phyloP scores from a whole-genome alignment of 2,113 vertebrate species.

The Craseonycteris thonglongyai region DNA sequence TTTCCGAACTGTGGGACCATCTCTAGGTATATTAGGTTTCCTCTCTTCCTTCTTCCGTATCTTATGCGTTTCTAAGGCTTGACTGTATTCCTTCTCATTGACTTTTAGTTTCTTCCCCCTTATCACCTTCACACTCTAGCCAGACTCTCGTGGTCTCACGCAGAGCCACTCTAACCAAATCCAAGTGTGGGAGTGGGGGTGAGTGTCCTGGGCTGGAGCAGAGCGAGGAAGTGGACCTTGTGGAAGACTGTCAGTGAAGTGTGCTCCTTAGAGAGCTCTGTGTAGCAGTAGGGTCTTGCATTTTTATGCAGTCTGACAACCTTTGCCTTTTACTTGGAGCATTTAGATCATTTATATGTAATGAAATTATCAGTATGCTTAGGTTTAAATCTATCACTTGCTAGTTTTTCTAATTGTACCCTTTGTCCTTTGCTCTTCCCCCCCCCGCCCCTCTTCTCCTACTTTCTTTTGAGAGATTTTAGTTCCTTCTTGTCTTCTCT shows the following conservation, averaged over 20 bases:
- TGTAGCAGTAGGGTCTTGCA: too few relatives aligned
- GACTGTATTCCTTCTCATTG: not conserved
- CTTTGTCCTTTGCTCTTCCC: not conserved
- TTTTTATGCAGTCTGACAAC: not conserved
- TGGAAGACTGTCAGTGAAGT: too few relatives aligned
- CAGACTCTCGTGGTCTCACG: not conserved
- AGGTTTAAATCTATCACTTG: not conserved
- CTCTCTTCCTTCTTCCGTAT: not conserved
- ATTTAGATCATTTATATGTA: not conserved
- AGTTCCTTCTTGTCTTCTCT: not conserved
- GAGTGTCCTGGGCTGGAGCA: not conserved
- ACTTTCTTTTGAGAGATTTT: not conserved
- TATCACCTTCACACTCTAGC: not conserved
- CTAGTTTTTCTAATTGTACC: not conserved
- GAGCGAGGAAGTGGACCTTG: not conserved
- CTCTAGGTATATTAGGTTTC: not conserved
- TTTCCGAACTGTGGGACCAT: not conserved
- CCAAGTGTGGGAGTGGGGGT: not conserved
- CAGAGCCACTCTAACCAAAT: not conserved
- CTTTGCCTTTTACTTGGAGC: not conserved
- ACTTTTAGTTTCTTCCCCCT: not conserved
- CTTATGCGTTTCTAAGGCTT: not conserved
- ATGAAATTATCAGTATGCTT: not conserved
- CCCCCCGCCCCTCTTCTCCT: not conserved
- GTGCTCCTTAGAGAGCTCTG: too few relatives aligned